Conservation (phyloP, 35 echinoderm and acorn worm genomes). For the Apostichopus parvimensis region DNA sequence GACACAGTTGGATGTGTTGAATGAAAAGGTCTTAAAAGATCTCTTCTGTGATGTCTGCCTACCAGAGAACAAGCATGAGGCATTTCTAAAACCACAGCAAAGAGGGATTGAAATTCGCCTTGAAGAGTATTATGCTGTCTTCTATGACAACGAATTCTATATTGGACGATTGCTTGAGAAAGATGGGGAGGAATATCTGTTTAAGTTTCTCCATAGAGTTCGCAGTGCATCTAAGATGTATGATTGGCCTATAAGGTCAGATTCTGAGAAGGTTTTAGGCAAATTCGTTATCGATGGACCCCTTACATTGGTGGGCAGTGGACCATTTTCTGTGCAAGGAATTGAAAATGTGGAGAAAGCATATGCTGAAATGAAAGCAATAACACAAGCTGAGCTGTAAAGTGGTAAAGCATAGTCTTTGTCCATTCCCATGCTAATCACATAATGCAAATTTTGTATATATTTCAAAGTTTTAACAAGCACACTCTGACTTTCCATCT, state of each 20-base stretch:
- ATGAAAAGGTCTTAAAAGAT: neutral
- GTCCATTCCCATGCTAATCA: no score
- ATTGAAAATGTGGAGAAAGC: neutral
- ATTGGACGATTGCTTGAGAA: neutral
- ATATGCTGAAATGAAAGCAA: no score
- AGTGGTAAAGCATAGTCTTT: no score
- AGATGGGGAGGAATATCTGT: neutral
- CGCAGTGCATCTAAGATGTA: neutral
- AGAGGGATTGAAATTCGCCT: neutral
- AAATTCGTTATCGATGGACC: neutral
- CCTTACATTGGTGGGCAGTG: constrained; percentile 1
- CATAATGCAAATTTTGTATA: no score
- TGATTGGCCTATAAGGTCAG: neutral
- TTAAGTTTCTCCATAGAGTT: neutral
- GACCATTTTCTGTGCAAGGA: neutral
- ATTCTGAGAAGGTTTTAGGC: neutral
- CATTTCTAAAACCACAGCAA: neutral
- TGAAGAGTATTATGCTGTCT: neutral
- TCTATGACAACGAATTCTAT: neutral
- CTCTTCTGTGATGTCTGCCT: neutral
- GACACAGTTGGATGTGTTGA: neutral
- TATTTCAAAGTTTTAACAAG: no score
- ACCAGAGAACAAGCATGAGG: neutral
- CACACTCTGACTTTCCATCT: no score
- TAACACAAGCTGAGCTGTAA: no score